Evolutionary conservation across 2,113 vertebrate species (phyloP), one percentile per base, ranked within the genome.

Genomic region (Passerina amoena): DNA sequence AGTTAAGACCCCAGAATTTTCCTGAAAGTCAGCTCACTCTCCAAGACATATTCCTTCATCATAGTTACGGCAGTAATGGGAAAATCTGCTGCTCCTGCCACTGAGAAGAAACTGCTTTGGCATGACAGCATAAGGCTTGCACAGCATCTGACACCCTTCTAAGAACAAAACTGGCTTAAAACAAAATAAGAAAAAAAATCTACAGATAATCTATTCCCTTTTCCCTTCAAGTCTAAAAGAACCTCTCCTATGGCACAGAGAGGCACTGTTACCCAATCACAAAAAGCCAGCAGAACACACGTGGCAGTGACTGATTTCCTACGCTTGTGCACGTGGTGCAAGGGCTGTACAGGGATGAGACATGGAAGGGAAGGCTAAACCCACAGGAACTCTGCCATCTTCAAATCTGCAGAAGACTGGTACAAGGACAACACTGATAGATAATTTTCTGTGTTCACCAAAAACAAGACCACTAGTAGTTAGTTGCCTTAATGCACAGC

Each of bases 61-160:
- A 68, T 7, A 84, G 38, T 75, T 70, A 80, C 1, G 11, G 64
- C 72, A 83, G 64, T 61, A 92, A 78, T 38, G 69, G 65, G 53
- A 88, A 95, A 81, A 90, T 64, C 86, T 86, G n/a, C 76, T 84
- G 70, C 86, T 86, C 16, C 21, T 92, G 90, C 80, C 86, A 92
- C 48, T 37, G 22, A 70, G 65, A 95, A 82, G 48, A 88, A 90
- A 92, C 51, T 93, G 76, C 93, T 94, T 92, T 93, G 90, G 93
- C 82, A 88, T 83, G 48, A 75, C 90, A 92, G 93, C 61, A 2
- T 93, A 95, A 96, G 86, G 86, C 92, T 83, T 86, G 64, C 76
- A 84, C 65, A 68, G 69, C 70, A 50, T 53, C 77, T 78, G 60
- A 40, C 54, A 93, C 12, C 48, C 33, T 77, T 51, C 81, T 73